Percentiles rank a stretch among this genome's conserved stretches.
Conservation (phyloP, 2,797 vertebrate species). For the Trichosurus vulpecula region DNA sequence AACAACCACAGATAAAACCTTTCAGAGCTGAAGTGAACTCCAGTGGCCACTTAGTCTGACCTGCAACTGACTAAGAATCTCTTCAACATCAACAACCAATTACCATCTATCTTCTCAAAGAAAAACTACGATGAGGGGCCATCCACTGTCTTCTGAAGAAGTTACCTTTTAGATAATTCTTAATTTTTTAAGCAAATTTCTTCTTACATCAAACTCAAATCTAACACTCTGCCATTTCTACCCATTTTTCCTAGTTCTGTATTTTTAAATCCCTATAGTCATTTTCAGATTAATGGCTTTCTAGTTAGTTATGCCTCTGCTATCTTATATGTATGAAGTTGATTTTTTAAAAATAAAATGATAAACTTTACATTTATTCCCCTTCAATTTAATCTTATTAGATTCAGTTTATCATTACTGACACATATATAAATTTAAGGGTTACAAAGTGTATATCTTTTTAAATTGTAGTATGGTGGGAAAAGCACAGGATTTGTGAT, state of each 20-base stretch:
- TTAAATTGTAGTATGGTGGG: not conserved
- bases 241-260: not conserved
- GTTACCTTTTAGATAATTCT: not conserved
- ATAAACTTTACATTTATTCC: too few relatives aligned
- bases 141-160: not conserved
- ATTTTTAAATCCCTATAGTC: not conserved
- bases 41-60: not conserved
- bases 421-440: not conserved
- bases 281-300: not conserved
- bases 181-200: not conserved
- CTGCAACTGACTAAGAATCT: not conserved
- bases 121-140: not conserved
- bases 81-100: not conserved
- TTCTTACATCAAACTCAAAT: not conserved
- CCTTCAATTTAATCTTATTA: not conserved
- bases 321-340: not conserved
- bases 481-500: not conserved
- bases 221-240: not conserved
- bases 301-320: not conserved
- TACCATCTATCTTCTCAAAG: not conserved
- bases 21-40: not conserved
- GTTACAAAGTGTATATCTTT: not conserved
- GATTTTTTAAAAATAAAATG: not conserved
- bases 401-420: not conserved
- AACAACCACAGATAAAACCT: not conserved